A percentile compares a stretch with the other conserved stretches of the same genome.
Conservation (phyloP, 2,888 invertebrate species). For the Agrochola litura region DNA sequence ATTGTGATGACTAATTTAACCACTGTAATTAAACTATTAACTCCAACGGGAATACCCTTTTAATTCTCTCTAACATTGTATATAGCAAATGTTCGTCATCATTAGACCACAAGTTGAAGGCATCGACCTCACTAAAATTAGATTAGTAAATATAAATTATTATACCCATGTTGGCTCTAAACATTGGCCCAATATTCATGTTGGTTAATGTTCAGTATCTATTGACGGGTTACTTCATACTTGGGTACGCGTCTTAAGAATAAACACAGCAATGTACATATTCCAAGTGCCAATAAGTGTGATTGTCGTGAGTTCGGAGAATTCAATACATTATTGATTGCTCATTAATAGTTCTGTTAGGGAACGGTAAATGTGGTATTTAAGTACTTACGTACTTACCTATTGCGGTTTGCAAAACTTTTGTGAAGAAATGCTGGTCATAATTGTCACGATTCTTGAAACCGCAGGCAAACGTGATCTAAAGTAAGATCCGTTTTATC, state of each 20-base stretch:
- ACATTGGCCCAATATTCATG: conserved; percentile 3
- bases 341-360: conserved; percentile 42
- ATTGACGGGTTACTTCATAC: conserved; percentile 2
- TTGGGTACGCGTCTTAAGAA: rapidly evolving
- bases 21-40: not conserved
- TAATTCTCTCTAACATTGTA: not conserved
- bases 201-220: not conserved
- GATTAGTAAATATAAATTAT: conserved; percentile 43
- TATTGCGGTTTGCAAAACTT: conserved; percentile 11
- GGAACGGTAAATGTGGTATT: conserved; percentile 18
- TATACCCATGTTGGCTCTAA: not conserved
- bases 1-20: conserved; percentile 23
- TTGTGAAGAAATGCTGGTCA: conserved; percentile 44
- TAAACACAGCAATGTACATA: not conserved
- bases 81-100: conserved; percentile 11
- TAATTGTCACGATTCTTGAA: conserved; percentile 36
- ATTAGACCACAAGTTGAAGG: conserved; percentile 15
- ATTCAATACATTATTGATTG: conserved; percentile 36
- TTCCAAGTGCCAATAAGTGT: not conserved
- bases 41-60: not conserved
- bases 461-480: conserved; percentile 16
- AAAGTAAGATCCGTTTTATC: not conserved
- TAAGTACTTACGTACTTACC: conserved; percentile 3
- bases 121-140: conserved; percentile 49
- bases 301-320: conserved; percentile 15